Evolutionary conservation across 2,797 vertebrate species (phyloP).

Genomic region (Atherinosoma microstoma): DNA sequence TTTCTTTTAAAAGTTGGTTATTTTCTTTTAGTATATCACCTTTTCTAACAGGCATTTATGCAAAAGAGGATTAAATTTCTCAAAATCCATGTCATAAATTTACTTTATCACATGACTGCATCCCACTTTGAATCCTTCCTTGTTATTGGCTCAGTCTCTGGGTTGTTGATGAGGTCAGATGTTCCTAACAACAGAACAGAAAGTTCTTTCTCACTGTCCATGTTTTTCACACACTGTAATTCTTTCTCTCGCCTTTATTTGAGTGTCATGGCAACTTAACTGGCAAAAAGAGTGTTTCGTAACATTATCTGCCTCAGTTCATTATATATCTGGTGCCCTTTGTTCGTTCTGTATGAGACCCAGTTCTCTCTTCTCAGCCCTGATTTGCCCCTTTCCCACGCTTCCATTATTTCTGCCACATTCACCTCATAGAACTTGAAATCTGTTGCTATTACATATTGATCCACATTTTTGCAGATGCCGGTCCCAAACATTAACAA

Average conservation of each 20-base stretch:
- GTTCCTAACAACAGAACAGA: constrained; percentile 31
- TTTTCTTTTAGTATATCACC: neutral
- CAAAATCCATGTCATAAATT: neutral
- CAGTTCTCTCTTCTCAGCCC: constrained; percentile 25
- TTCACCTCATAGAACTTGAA: neutral
- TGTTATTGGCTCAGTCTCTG: constrained; percentile 3
- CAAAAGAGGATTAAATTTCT: neutral
- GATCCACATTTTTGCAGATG: neutral
- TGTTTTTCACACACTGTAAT: constrained; percentile 20
- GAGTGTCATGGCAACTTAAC: constrained; percentile 45
- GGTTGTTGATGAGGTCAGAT: constrained; percentile 8
- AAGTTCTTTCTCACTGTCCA: constrained; percentile 26
- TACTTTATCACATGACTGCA: neutral
- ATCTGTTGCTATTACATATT: neutral
- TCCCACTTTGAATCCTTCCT: neutral
- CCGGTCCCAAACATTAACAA: too few species aligned
- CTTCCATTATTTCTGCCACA: constrained; percentile 4
- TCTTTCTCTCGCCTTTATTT: constrained; percentile 1
- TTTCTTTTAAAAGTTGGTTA: neutral
- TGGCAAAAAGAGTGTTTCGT: constrained; percentile 41
- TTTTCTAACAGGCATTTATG: neutral
- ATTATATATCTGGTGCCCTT: constrained; percentile 44
- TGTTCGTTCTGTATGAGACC: constrained; percentile 43
- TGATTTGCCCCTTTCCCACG: constrained; percentile 22
- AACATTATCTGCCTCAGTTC: constrained; percentile 43